Evolutionary conservation across 2,888 invertebrate species (phyloP).

Genomic region (Drosophila colorata): DNA sequence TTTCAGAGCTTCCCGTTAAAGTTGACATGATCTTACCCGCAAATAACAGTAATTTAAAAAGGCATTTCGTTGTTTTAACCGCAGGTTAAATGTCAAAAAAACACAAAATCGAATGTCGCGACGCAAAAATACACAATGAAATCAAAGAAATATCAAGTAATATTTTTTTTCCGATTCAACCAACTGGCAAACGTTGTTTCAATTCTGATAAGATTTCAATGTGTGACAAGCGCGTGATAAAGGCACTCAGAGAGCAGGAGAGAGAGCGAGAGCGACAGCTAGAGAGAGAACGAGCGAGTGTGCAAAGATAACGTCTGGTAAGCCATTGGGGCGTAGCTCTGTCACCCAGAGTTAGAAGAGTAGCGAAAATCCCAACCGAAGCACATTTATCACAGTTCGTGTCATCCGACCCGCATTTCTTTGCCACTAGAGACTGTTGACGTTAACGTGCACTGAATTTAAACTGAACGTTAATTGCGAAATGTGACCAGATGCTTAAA

Average conservation of each 20-base stretch:
- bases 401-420: conserved; percentile 14
- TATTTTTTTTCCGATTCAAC: conserved; percentile 20
- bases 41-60: neutral
- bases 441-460: conserved; percentile 15
- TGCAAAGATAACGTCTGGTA: conserved; percentile 24
- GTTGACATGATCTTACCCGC: conserved; percentile 21
- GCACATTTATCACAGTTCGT: conserved; percentile 20
- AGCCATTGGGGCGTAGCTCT: neutral
- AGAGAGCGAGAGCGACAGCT: neutral
- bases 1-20: neutral
- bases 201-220: conserved; percentile 52
- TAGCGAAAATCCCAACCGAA: neutral
- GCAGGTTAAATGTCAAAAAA: neutral
- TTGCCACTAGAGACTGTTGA: conserved; percentile 11
- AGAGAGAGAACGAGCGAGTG: conserved; percentile 2
- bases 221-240: conserved; percentile 50
- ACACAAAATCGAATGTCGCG: conserved; percentile 28
- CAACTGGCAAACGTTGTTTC: conserved; percentile 35
- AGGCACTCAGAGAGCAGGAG: conserved; percentile 7
- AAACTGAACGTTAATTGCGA: conserved; percentile 24
- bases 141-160: conserved; percentile 27
- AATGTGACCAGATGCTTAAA: conserved; percentile 38
- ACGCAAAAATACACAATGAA: conserved; percentile 51
- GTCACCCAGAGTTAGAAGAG: neutral
- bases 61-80: neutral